Base-by-base conservation (phyloP, 2,888 invertebrate genomes). In the Neocrepidodera transversa region DNA sequence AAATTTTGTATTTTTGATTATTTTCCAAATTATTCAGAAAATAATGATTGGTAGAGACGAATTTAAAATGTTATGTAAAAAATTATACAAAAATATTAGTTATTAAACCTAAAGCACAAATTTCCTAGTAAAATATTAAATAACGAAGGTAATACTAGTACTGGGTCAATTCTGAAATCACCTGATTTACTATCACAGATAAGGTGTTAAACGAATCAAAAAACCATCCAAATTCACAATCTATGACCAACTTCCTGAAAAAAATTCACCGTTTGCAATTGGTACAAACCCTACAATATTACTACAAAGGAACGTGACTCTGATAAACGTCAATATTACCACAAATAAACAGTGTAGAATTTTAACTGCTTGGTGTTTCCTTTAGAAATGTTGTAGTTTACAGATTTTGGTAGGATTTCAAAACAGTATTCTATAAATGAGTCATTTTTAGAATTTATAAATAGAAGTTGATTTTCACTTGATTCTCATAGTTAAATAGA, bases 161-260 rank as follows among this genome's bases (percentile, higher is more conserved):
- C 2, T 10, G 7, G 40, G 51, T 51, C 40, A 20, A 45, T 43
- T 42, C 30, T 52, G 20, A 52, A 52, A 32, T 30, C 10, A 28
- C 10, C 4, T 13, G 16, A 28, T 18, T 52, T 52, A 40, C 18
- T 51, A 52, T 52, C 52, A 52, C 52, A 52, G 52, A 52, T 42
- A 51, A 20, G 42, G 23, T 52, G 52, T 52, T 52, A 43, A 26
- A 40, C 18, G 13, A 18, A 45, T 28, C 4, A 45, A 26, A 20
- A 52, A 43, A 52, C 30, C 10, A 17, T 52, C 30, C 52, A 16
- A 43, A 30, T 43, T 13, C 45, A 11, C 51, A 51, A 36, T 54
- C 30, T 36, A 54, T 54, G n/a, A 16, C 40, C 6, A 45, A 45
- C 13, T 45, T 54, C 32, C 28, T 54, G 54, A 11, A 47, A 36